A percentile compares a stretch with the other conserved stretches of the same genome.
Conservation (phyloP, 2,113 vertebrate genomes). For the Antidorcas marsupialis region DNA sequence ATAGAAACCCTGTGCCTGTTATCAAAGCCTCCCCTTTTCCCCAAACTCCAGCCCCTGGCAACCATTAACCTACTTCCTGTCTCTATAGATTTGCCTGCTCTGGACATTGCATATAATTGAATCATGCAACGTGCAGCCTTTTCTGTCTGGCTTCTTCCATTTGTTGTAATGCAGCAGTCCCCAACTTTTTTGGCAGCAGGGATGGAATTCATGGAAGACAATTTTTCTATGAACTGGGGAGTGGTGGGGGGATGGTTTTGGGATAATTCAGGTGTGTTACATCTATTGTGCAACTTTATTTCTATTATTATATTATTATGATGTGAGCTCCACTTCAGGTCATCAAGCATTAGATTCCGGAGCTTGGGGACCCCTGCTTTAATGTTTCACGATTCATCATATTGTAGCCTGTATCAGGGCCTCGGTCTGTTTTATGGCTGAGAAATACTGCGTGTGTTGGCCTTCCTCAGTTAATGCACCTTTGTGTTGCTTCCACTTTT, state of each 20-base stretch:
- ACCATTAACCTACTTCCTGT: neutral
- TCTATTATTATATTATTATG: neutral
- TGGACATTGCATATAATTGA: neutral
- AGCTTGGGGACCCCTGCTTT: neutral
- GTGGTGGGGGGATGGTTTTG: neutral
- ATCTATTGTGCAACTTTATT: neutral
- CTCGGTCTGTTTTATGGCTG: neutral
- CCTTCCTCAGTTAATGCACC: neutral
- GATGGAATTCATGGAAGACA: neutral
- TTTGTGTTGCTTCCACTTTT: neutral
- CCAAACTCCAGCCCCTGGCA: neutral
- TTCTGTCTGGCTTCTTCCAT: neutral
- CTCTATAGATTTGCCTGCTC: neutral
- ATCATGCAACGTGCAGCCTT: neutral
- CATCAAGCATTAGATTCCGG: neutral
- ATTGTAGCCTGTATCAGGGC: neutral
- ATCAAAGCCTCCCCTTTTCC: neutral
- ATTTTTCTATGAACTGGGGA: neutral
- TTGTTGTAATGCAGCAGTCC: neutral
- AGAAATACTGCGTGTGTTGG: neutral
- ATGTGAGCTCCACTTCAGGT: neutral
- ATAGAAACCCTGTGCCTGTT: neutral
- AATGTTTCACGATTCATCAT: neutral
- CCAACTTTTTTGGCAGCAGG: neutral
- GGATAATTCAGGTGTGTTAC: neutral